phyloP scores from a whole-genome alignment of 2,888 invertebrate genomes.

The Carpatolechia fugitivella region DNA sequence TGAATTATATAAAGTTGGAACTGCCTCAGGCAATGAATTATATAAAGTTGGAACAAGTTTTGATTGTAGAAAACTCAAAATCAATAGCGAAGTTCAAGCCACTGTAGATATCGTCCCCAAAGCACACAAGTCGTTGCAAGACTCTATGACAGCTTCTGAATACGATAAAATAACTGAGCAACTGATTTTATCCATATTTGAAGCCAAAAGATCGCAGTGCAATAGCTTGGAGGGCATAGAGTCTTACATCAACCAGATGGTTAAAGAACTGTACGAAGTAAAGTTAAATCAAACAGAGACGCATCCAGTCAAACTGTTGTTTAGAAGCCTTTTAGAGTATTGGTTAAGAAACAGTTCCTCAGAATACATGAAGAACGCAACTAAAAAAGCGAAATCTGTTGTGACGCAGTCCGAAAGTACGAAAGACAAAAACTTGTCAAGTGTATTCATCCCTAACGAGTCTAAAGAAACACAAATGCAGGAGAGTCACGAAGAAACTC shows the following conservation, averaged over 20 bases:
- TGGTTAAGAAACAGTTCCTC: conserved; percentile 53
- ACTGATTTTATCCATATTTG: conserved; percentile 47
- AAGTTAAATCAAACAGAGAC: conserved; percentile 34
- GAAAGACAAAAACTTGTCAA: conserved; percentile 51
- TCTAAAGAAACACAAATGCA: conserved; percentile 50
- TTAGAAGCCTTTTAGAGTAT: conserved; percentile 55
- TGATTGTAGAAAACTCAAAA: background rate
- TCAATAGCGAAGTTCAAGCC: conserved; percentile 36
- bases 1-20: background rate
- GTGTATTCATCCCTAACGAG: conserved; percentile 31
- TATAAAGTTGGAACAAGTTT: background rate
- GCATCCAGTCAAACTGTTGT: conserved; percentile 54
- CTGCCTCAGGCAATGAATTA: background rate
- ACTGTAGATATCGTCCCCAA: conserved; percentile 21
- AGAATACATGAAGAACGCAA: conserved; percentile 35
- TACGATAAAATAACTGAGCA: conserved; percentile 52
- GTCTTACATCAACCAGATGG: conserved; percentile 45
- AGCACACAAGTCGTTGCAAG: conserved; percentile 38
- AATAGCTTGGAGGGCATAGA: conserved; percentile 28
- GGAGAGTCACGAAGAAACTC: conserved; percentile 15
- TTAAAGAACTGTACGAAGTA: conserved; percentile 51
- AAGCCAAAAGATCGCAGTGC: conserved; percentile 23
- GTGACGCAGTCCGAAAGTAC: conserved; percentile 51
- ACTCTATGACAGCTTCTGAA: conserved; percentile 37
- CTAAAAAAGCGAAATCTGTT: conserved; percentile 41